Percentiles rank a stretch among this genome's conserved stretches.
These are phyloP conservation scores for Columba janthina DNA, from an alignment of 2,113 vertebrate species.

Conservation along the genomic window DNA sequence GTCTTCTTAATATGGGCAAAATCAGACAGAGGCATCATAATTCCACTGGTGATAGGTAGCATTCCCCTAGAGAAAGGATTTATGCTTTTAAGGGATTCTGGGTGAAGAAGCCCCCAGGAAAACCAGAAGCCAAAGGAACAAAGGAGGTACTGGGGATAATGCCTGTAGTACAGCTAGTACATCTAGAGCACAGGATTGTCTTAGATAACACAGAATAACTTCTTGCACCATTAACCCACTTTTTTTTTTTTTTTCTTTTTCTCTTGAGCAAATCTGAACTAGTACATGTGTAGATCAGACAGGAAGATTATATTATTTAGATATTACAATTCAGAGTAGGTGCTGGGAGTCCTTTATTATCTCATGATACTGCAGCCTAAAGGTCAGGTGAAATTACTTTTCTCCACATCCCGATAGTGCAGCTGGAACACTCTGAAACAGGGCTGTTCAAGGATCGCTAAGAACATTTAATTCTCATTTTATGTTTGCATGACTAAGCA, in stretches of 20 bases:
- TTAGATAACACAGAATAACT: not conserved
- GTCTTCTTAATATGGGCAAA: not conserved
- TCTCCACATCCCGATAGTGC: not conserved
- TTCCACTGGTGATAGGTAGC: not conserved
- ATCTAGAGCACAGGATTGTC: not conserved
- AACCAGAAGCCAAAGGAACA: not conserved
- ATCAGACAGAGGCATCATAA: not conserved
- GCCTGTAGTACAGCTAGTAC: not conserved
- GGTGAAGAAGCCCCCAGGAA: not conserved
- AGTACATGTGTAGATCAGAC: not conserved
- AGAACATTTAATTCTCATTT: not conserved
- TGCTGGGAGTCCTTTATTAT: not conserved
- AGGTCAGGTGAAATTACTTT: not conserved
- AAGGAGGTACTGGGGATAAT: not conserved
- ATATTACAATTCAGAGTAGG: not conserved
- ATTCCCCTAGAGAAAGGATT: not conserved
- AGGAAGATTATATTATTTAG: not conserved
- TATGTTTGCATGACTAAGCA: not conserved
- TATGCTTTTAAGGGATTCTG: not conserved
- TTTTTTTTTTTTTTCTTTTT: not conserved
- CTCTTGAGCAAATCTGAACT: not conserved
- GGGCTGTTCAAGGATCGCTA: not conserved
- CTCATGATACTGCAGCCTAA: not conserved
- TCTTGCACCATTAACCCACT: not conserved
- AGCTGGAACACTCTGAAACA: not conserved